phyloP scores from a whole-genome alignment of 2,888 invertebrate species.

The Synanthedon myopaeformis region DNA sequence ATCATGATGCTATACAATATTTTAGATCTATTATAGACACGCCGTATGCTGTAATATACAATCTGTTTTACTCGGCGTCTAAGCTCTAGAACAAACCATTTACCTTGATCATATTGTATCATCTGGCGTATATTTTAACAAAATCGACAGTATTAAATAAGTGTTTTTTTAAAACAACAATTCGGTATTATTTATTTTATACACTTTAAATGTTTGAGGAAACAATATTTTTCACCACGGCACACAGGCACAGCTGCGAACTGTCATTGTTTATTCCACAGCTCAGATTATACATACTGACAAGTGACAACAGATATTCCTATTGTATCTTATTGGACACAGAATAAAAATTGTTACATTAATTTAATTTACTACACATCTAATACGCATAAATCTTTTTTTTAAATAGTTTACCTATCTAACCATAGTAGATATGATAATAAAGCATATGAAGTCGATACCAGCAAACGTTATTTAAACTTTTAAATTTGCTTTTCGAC shows the following conservation, averaged over 20 bases:
- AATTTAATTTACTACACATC: no score
- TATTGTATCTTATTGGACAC: no score
- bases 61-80: neutral
- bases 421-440: no score
- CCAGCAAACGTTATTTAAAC: no score
- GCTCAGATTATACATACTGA: no score
- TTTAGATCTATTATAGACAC: neutral
- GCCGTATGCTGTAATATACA: neutral
- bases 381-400: no score
- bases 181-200: conserved; percentile 5
- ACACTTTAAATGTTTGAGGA: conserved; percentile 35
- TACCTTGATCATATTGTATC: conserved; percentile 39
- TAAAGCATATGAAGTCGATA: no score
- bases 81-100: conserved; percentile 12
- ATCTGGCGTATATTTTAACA: neutral
- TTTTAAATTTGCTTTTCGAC: no score
- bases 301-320: no score
- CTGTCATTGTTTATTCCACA: conserved; percentile 27
- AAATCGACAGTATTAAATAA: neutral
- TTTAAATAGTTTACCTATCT: no score
- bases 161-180: neutral
- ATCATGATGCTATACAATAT: neutral
- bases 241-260: conserved; percentile 53
- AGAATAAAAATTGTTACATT: no score
- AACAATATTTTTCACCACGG: conserved; percentile 19